These are phyloP conservation scores for Xenentodon cancila DNA, from an alignment of 2,797 vertebrate genomes.

Conservation along the genomic window DNA sequence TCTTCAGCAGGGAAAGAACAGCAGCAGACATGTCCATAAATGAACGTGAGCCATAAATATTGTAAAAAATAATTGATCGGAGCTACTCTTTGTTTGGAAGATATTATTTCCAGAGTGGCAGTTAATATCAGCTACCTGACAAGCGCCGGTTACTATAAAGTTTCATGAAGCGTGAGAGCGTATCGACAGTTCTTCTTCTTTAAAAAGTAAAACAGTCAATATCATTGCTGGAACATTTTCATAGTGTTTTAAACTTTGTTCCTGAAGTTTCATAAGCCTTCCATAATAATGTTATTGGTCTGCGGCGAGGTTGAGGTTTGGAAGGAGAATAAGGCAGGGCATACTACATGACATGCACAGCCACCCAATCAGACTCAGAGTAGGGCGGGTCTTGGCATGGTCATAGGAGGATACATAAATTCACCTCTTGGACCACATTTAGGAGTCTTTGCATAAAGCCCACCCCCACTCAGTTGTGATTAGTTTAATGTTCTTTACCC, in stretches of 20 bases:
- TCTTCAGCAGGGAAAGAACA: conserved; percentile 1
- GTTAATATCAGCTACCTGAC: conserved; percentile 48
- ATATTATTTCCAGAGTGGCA: conserved; percentile 53
- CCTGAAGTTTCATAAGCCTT: too few species aligned
- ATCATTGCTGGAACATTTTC: conserved; percentile 58
- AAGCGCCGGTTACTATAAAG: conserved; percentile 48
- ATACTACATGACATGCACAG: too few species aligned
- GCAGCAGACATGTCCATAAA: conserved; percentile 9
- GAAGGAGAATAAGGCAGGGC: too few species aligned
- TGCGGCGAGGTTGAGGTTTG: too few species aligned
- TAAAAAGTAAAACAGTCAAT: conserved; percentile 62
- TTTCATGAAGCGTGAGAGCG: conserved; percentile 59
- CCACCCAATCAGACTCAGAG: too few species aligned
- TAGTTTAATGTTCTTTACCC: too few species aligned
- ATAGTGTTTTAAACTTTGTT: conserved; percentile 46
- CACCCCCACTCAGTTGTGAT: too few species aligned
- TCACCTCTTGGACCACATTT: too few species aligned
- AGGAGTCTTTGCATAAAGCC: too few species aligned
- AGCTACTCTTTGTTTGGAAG: conserved; percentile 38
- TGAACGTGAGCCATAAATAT: conserved; percentile 25
- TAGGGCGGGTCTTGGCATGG: too few species aligned
- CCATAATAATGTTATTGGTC: too few species aligned
- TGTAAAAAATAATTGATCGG: conserved; percentile 47
- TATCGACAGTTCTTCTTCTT: conserved; percentile 50
- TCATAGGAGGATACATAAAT: too few species aligned